phyloP scores from a whole-genome alignment of 2,113 vertebrate genomes.

The Prinia subflava region DNA sequence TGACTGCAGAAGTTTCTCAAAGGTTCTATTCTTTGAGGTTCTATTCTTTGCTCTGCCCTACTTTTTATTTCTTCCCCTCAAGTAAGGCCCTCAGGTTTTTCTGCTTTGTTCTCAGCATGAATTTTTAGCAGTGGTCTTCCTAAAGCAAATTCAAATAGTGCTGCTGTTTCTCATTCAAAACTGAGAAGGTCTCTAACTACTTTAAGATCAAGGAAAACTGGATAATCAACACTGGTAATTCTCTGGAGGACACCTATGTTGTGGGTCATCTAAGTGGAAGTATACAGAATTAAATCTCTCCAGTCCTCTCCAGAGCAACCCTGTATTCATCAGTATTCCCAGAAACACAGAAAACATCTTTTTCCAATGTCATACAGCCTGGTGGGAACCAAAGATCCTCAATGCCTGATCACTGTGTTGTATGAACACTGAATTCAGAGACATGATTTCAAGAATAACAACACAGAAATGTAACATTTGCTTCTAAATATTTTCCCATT shows the following conservation, averaged over 20 bases:
- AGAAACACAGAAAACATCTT: neutral
- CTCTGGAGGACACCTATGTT: neutral
- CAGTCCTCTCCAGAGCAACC: neutral
- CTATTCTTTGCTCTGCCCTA: neutral
- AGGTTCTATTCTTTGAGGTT: neutral
- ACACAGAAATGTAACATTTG: neutral
- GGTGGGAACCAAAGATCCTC: neutral
- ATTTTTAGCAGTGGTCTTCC: neutral
- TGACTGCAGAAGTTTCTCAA: neutral
- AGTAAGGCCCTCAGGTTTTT: neutral
- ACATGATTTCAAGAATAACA: neutral
- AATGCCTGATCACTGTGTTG: neutral
- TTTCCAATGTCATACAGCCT: neutral
- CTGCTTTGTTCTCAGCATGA: neutral
- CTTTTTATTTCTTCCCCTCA: neutral
- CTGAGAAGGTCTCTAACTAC: neutral
- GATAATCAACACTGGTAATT: neutral
- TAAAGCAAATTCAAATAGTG: neutral
- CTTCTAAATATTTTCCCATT: neutral
- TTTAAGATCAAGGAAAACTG: neutral
- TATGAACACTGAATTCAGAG: neutral
- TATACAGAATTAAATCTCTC: neutral
- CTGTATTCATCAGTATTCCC: neutral
- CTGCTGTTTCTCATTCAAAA: neutral
- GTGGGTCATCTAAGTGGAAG: neutral